Conservation (phyloP, 2,888 invertebrate species). For the Drosophila stalkeri region DNA sequence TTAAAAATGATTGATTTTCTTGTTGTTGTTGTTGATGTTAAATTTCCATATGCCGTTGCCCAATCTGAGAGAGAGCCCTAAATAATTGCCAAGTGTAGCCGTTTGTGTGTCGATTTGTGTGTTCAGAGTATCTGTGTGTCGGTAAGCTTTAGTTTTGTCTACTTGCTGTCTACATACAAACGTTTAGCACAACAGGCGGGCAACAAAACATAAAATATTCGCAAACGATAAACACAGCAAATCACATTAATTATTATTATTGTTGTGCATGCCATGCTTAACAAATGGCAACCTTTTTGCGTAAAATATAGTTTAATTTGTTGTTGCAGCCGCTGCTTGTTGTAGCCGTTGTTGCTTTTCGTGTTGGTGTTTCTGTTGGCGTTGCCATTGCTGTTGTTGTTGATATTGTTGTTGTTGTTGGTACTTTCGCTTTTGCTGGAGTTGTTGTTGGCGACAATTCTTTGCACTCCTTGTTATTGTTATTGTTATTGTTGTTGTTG, state of each 20-base stretch:
- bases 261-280: constrained; percentile 70
- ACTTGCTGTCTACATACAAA: constrained; percentile 58
- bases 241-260: constrained; percentile 39
- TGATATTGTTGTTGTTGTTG: constrained; percentile 19
- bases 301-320: constrained; percentile 77
- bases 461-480: constrained; percentile 43
- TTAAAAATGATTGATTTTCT: constrained; percentile 28
- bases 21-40: constrained; percentile 20
- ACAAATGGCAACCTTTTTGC: constrained; percentile 76
- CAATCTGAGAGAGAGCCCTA: constrained; percentile 45
- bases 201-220: constrained; percentile 43
- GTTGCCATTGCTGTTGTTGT: constrained; percentile 23
- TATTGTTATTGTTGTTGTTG: constrained; percentile 52
- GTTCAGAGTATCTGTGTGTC: constrained; percentile 29
- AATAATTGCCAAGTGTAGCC: constrained; percentile 38
- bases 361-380: constrained; percentile 27
- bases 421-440: constrained; percentile 15
- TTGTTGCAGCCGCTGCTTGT: constrained; percentile 61
- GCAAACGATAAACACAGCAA: constrained; percentile 53
- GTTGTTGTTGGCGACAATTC: constrained; percentile 29
- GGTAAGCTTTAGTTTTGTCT: constrained; percentile 53
- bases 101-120: constrained; percentile 28
- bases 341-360: constrained; percentile 34
- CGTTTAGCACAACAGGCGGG: constrained; percentile 51
- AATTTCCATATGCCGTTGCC: constrained; percentile 50